A percentile compares a stretch with the other conserved stretches of the same genome.
phyloP scores from a whole-genome alignment of 2,113 vertebrate species.

The Synodontis membranacea region DNA sequence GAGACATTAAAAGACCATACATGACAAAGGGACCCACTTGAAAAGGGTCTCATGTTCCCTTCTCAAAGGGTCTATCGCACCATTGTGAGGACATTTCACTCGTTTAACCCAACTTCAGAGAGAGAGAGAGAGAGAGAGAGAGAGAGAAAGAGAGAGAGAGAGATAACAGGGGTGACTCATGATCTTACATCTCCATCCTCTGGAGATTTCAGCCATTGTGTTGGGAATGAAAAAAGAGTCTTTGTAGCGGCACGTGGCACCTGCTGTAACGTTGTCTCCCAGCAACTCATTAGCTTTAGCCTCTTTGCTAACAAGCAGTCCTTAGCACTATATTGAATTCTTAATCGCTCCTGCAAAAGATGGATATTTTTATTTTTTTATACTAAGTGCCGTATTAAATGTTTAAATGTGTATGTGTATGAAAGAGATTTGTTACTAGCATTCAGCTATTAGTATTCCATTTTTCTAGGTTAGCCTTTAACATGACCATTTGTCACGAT shows the following conservation, averaged over 20 bases:
- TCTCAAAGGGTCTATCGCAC: constrained; percentile 4
- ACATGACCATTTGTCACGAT: no score
- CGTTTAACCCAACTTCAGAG: constrained; percentile 13
- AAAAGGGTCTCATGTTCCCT: not conserved
- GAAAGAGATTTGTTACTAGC: not conserved
- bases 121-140: not conserved
- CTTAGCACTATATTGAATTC: no score
- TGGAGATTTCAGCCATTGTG: constrained; percentile 29
- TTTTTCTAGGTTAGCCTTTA: not conserved
- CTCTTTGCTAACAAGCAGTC: constrained; percentile 37
- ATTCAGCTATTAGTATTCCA: not conserved
- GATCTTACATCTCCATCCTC: not conserved
- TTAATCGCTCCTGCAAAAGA: not conserved
- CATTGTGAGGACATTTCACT: constrained; percentile 16
- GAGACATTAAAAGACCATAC: not conserved
- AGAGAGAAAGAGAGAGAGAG: not conserved
- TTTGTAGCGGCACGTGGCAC: constrained; percentile 20
- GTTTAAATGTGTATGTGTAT: not conserved
- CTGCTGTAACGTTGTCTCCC: not conserved
- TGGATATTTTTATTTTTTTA: not conserved
- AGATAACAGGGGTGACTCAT: not conserved
- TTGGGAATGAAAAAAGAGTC: constrained; percentile 18
- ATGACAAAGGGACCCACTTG: constrained; percentile 13
- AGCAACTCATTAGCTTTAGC: not conserved
- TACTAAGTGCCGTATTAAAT: not conserved